phyloP scores from a whole-genome alignment of 2,113 vertebrate species.

The Shinisaurus crocodilurus region DNA sequence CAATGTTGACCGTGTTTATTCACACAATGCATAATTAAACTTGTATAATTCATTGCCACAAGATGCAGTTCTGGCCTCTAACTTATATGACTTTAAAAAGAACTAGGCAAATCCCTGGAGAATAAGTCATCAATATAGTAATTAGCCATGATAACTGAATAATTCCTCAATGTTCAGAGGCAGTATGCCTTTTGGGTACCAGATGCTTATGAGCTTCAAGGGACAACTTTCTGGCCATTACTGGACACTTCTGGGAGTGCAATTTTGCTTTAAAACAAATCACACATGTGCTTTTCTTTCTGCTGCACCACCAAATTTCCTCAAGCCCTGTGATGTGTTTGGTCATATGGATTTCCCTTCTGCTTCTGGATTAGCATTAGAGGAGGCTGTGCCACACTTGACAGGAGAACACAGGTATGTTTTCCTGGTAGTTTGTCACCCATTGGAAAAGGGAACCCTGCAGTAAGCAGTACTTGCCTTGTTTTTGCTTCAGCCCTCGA shows the following conservation, averaged over 20 bases:
- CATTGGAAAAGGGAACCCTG: background rate
- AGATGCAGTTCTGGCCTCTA: no score
- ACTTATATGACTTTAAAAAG: no score
- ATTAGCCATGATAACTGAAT: background rate
- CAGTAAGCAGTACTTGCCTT: background rate
- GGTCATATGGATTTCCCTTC: background rate
- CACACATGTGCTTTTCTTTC: no score
- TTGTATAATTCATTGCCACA: background rate
- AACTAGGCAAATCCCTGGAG: background rate
- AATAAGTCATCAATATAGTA: background rate
- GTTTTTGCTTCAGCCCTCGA: background rate
- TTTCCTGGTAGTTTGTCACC: background rate
- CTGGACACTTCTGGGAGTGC: background rate
- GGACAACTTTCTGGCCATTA: background rate
- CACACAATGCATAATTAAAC: background rate
- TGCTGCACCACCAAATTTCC: background rate
- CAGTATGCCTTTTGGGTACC: background rate
- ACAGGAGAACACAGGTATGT: background rate
- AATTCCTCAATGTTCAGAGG: background rate
- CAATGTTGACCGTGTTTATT: background rate
- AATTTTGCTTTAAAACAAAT: no score
- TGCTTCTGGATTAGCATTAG: background rate
- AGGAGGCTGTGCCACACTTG: background rate
- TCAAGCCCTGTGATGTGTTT: background rate
- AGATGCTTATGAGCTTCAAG: background rate